Evolutionary conservation across 2,888 invertebrate species (phyloP), one percentile per base, ranked within the genome.

Genomic region (Caenorhabditis drosophilae): DNA sequence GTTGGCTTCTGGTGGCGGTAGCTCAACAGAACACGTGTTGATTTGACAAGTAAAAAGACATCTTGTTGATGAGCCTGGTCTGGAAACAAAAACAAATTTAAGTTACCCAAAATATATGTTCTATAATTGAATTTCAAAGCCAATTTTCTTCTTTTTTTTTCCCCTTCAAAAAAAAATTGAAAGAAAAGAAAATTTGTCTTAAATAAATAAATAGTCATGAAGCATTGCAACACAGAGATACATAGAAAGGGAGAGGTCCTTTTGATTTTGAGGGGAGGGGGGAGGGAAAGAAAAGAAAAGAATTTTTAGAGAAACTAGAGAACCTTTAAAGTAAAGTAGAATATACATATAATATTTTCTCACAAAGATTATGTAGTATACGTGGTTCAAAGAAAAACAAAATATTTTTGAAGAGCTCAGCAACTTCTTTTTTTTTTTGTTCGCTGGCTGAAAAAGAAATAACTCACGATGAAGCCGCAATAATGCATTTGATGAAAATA

Each of bases 1-100:
- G n/a, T 52, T n/a, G 2, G 6, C 3, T 48, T 31, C 27, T 27
- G 18, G 56, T 9, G 45, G 55, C 9, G 58, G 59, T 22, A 70
- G 18, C 41, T 71, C 89, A 71, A 93, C 90, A 52, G 93, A 92
- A 86, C 93, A 93, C 4, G 94, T 93, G 87, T 94, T 93, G 87
- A 94, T 93, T 89, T 94, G 91, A 84, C 90, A 90, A 87, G 92
- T 92, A 76, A 92, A 89, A n/a, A 90, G 88, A 78, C 89, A 58
- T 49, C 64, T 44, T 12, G 58, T 26, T 16, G 58, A 22, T 2
- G 58, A 89, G 40, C 64, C 64, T 15, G 64, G 61, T 2, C 69
- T 69, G 60, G 4, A 67, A 62, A 48, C 15, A n/a, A 20, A 16
- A n/a, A 9, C 18, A 50, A 6, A 7, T 22, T 20, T 41, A 6